phyloP scores from a whole-genome alignment of 2,797 vertebrate species.

The Buceros bicornis region DNA sequence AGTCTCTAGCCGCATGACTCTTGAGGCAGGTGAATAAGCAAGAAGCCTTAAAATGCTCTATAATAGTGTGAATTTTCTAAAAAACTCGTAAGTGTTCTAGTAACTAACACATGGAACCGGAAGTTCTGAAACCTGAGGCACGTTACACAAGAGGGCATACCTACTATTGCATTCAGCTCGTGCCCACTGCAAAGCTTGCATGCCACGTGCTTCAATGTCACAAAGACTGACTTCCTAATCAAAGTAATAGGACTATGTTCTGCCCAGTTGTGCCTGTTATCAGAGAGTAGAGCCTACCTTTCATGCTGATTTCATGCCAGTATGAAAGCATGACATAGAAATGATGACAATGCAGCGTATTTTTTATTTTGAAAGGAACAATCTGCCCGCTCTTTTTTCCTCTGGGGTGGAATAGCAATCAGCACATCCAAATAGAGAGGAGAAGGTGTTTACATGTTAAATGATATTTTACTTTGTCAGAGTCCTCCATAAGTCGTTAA shows the following conservation, averaged over 20 bases:
- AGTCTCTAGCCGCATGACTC: background rate
- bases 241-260: constrained; percentile 21
- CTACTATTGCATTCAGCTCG: background rate
- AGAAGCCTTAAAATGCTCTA: background rate
- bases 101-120: background rate
- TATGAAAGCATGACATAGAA: background rate
- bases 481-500: constrained; percentile 2
- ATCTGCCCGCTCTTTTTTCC: background rate
- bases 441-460: constrained; percentile 10
- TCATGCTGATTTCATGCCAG: constrained; percentile 16
- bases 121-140: background rate
- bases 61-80: background rate
- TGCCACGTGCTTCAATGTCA: background rate
- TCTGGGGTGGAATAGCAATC: background rate
- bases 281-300: background rate
- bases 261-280: background rate
- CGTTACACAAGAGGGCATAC: background rate
- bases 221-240: constrained; percentile 18
- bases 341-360: background rate
- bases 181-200: background rate
- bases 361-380: constrained; percentile 44
- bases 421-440: background rate
- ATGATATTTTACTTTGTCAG: constrained; percentile 16
- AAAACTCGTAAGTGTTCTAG: background rate
- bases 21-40: background rate